Conservation (phyloP, 2,113 vertebrate genomes). For the Pelusios castaneus region DNA sequence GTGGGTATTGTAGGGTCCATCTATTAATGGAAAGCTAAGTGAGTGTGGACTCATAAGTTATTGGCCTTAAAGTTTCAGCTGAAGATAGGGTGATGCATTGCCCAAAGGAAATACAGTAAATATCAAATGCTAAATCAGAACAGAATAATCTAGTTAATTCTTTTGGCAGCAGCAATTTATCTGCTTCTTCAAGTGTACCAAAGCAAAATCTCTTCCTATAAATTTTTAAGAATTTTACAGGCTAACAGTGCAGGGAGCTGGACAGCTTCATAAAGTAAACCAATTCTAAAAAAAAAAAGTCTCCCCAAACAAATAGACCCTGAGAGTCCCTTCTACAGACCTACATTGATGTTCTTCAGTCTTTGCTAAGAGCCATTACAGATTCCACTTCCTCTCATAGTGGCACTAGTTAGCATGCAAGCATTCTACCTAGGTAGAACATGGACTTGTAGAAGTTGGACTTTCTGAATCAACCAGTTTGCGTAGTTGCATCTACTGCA, state of each 20-base stretch:
- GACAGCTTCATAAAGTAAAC: neutral
- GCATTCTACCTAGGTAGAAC: neutral
- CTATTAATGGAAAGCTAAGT: neutral
- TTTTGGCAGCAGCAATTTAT: neutral
- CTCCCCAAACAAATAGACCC: neutral
- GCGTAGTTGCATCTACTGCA: neutral
- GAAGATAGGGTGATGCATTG: neutral
- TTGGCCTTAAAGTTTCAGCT: neutral
- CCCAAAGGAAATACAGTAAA: neutral
- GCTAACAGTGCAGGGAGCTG: neutral
- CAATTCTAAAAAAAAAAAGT: neutral
- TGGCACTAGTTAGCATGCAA: neutral
- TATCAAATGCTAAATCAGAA: neutral
- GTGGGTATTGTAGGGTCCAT: neutral
- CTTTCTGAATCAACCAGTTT: neutral
- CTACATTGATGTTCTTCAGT: neutral
- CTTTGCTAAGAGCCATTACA: neutral
- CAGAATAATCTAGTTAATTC: accelerated
- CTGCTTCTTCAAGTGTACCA: neutral
- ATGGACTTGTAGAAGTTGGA: neutral
- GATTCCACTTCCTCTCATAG: neutral
- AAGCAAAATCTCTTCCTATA: neutral
- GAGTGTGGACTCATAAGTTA: neutral
- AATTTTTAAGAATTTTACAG: neutral
- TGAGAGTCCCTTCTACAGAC: neutral